Conservation (phyloP, 23 tunicate species). For the Halocynthia roretzi region DNA sequence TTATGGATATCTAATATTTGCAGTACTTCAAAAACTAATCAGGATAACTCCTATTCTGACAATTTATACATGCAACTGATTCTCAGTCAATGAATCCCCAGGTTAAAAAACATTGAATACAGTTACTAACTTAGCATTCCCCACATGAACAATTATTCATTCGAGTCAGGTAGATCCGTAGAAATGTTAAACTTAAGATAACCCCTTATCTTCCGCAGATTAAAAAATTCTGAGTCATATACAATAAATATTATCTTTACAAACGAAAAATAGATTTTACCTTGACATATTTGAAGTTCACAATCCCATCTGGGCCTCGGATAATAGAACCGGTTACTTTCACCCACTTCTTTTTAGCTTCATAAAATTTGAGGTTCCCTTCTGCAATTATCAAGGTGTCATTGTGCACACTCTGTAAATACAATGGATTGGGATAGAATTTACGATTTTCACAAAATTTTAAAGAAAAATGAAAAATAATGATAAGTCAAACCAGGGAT, state of each 20-base stretch:
- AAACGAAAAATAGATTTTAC: conserved; percentile 18
- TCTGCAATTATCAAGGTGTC: conserved; percentile 22
- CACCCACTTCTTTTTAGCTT: conserved; percentile 67
- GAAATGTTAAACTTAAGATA: neutral
- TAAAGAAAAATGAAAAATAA: too few relatives aligned
- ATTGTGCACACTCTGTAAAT: conserved; percentile 18
- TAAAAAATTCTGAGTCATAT: neutral
- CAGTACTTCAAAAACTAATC: too few relatives aligned
- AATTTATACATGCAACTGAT: too few relatives aligned
- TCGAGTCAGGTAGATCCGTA: neutral
- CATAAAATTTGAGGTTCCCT: conserved; percentile 36
- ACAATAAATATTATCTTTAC: conserved; percentile 2
- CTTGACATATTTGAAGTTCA: conserved; percentile 26
- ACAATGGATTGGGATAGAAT: neutral
- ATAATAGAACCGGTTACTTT: conserved; percentile 33
- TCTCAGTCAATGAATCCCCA: too few relatives aligned
- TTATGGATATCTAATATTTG: too few relatives aligned
- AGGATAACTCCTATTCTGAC: too few relatives aligned
- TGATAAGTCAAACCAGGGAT: too few relatives aligned
- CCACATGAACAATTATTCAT: too few relatives aligned
- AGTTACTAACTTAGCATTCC: too few relatives aligned
- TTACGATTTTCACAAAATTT: neutral
- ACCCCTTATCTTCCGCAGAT: neutral
- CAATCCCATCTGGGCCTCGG: conserved; percentile 14
- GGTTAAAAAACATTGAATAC: too few relatives aligned